Evolutionary conservation across 2,797 vertebrate species (phyloP).

Genomic region (Tinamus major): DNA sequence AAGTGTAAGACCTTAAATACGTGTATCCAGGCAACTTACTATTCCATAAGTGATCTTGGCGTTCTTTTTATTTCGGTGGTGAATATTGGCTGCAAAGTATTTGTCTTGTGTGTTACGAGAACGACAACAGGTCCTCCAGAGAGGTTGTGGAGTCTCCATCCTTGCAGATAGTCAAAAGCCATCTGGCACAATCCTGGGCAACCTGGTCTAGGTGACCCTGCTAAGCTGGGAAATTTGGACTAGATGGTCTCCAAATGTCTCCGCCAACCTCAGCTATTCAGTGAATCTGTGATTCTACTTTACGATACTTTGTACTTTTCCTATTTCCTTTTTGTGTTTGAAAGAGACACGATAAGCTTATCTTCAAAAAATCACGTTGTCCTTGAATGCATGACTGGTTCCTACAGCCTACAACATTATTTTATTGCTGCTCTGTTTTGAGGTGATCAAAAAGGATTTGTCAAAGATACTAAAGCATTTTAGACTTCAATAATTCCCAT

Average conservation of each 20-base stretch:
- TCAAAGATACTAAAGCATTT: neutral
- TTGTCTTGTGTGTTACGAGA: neutral
- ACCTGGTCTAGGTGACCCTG: too few relatives aligned
- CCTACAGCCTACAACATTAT: neutral
- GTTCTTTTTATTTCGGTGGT: conserved; percentile 47
- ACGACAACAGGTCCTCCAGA: too few relatives aligned
- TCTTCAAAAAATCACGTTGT: neutral
- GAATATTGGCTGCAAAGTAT: neutral
- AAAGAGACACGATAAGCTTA: neutral
- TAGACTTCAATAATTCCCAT: neutral
- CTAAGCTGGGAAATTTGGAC: too few relatives aligned
- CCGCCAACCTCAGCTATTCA: too few relatives aligned
- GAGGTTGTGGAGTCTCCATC: too few relatives aligned
- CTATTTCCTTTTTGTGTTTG: neutral
- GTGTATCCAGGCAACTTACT: conserved; percentile 58
- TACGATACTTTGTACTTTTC: neutral
- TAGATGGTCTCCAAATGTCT: too few relatives aligned
- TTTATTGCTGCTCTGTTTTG: neutral
- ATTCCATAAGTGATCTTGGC: conserved; percentile 7
- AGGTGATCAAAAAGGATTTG: neutral
- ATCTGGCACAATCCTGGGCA: too few relatives aligned
- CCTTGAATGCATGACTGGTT: neutral
- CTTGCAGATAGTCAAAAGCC: too few relatives aligned
- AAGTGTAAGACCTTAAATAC: conserved; percentile 45
- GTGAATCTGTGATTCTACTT: too few relatives aligned